Evolutionary conservation across 1,140 invertebrate genomes (phyloP).

Genomic region (Eumaeus atala): DNA sequence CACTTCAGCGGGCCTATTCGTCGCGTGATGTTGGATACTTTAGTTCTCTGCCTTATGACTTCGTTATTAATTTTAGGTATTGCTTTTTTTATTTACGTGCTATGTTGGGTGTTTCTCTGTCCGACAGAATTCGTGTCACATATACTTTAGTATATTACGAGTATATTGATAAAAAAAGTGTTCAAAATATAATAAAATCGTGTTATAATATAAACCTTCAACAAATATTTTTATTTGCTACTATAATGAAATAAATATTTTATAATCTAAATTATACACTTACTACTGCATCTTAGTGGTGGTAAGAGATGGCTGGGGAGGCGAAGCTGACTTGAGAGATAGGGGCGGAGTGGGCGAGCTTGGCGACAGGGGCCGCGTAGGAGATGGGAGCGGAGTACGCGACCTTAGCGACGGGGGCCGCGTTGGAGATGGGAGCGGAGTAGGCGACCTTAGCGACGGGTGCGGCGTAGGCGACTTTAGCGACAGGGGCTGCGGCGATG

Average conservation of each 20-base stretch:
- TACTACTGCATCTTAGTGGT: conserved; percentile 39
- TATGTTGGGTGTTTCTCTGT: no score
- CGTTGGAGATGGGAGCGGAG: conserved; percentile 49
- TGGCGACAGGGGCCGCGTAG: conserved; percentile 37
- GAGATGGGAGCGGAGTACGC: conserved; percentile 31
- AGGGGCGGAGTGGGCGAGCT: conserved; percentile 35
- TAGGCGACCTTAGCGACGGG: conserved; percentile 20
- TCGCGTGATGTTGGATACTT: no score
- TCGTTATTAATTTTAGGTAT: no score
- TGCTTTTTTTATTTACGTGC: no score
- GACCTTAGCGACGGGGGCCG: conserved; percentile 22
- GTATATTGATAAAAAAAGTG: no score
- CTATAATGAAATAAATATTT: conserved; percentile 24
- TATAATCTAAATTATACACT: no score
- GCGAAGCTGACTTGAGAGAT: conserved; percentile 48
- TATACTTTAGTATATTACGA: no score
- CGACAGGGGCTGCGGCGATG: conserved; percentile 15
- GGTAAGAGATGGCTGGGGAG: conserved; percentile 53
- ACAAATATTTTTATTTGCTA: conserved; percentile 24
- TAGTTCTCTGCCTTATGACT: no score
- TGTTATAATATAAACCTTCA: conserved; percentile 11
- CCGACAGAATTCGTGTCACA: no score
- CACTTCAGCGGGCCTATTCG: no score
- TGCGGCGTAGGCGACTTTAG: conserved; percentile 41
- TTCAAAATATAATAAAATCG: no score